Conservation (phyloP, 2,797 vertebrate species). For the Periparus ater region DNA sequence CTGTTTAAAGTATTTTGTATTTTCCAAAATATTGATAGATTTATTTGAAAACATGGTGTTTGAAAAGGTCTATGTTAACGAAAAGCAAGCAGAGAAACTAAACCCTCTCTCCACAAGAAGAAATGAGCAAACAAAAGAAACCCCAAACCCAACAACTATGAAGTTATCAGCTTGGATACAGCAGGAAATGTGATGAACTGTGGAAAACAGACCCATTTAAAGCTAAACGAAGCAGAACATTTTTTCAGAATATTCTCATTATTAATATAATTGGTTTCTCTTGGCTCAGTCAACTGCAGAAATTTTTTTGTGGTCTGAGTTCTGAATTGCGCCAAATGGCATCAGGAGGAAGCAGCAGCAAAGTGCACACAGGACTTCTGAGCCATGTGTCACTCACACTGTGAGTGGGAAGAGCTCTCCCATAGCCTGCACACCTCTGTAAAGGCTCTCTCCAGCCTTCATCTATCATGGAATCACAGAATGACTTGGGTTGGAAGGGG, state of each 20-base stretch:
- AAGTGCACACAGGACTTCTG: background rate
- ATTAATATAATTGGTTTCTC: background rate
- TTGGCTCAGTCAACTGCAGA: background rate
- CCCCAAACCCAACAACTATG: background rate
- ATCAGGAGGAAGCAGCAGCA: background rate
- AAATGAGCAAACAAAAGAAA: background rate
- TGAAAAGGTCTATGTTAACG: background rate
- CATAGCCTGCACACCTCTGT: background rate
- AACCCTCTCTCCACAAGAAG: background rate
- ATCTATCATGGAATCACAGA: background rate
- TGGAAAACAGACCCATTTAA: slow-evolving; percentile 2
- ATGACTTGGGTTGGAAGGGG: background rate
- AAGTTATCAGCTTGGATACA: background rate
- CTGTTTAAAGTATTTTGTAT: background rate
- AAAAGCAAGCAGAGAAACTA: background rate
- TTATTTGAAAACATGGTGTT: background rate
- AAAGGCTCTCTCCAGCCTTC: background rate
- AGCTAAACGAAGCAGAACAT: background rate
- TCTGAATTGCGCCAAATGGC: background rate
- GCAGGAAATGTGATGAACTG: background rate
- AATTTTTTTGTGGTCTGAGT: background rate
- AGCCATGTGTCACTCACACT: background rate
- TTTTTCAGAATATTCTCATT: slow-evolving; percentile 2
- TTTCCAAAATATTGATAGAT: background rate
- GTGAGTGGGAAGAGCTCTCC: background rate